Evolutionary conservation across 2,888 invertebrate species (phyloP), one percentile per base, ranked within the genome.

Genomic region (Boloria selene): DNA sequence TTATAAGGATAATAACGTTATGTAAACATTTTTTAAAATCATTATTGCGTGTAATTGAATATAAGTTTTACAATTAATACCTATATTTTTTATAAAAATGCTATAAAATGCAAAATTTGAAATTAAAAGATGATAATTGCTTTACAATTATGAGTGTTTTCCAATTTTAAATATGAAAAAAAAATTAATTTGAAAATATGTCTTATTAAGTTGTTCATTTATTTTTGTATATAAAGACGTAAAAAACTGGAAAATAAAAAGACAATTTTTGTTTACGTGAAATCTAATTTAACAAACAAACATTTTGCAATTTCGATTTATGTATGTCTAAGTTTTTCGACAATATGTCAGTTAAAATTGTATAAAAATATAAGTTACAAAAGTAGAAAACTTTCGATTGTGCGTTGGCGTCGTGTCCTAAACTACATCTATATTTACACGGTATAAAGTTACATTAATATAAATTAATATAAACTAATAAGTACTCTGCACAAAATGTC

Each of bases 401-500:
- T 74, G 77, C 80, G 79, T 75, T 79, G 76, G 76, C 69, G 54
- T 69, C 58, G 52, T 64, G 45, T 47, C 74, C 74, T 76, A 73
- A 73, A 52, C 60, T 86, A 86, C 72, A 69, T 63, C 86, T 90
- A 90, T 92, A 92, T 92, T 83, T 92, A 91, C 91, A 90, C 62
- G 79, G 81, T 74, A 74, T 86, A 84, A 85, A 82, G 77, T 87
- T 87, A 88, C 77, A 79, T 84, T 85, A 81, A 82, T 85, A 91
- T 92, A 91, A 91, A 91, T 91, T 90, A 92, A 88, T 90, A 90
- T 87, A 87, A 83, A 82, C 92, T 92, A 92, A 85, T 92, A 92
- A 92, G 92, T 92, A 92, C 92, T 90, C 89, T 91, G 91, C 91
- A 90, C 90, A 90, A 85, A 84, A 83, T 84, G 86, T 88, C 87